phyloP scores from a whole-genome alignment of 2,888 invertebrate species.

The Pyralis farinalis region DNA sequence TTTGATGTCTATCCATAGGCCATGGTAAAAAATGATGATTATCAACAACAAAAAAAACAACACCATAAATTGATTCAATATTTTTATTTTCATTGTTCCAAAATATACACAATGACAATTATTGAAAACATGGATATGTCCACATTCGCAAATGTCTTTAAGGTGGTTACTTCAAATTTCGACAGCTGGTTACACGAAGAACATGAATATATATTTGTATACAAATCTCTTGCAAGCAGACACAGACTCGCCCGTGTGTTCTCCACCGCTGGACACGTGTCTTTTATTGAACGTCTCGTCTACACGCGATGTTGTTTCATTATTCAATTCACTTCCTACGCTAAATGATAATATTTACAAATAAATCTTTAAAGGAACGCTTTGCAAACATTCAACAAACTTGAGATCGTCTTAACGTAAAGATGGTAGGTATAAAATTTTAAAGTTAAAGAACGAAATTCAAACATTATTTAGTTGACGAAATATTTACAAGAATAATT shows the following conservation, averaged over 20 bases:
- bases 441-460: conserved; percentile 70
- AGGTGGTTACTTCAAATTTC: conserved; percentile 68
- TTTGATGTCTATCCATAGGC: too few species aligned
- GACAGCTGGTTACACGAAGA: conserved; percentile 75
- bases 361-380: conserved; percentile 81
- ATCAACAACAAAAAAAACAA: conserved; percentile 37
- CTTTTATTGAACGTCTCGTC: conserved; percentile 45
- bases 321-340: conserved; percentile 76
- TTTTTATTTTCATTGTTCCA: conserved; percentile 79
- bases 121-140: conserved; percentile 64
- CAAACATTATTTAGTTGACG: conserved; percentile 58
- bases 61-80: conserved; percentile 62
- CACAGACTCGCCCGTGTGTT: conserved; percentile 35
- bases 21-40: too few species aligned
- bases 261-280: conserved; percentile 35
- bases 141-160: conserved; percentile 71
- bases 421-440: conserved; percentile 78
- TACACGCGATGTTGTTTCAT: conserved; percentile 63
- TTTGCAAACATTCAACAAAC: conserved; percentile 81
- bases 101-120: conserved; percentile 79
- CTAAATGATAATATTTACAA: conserved; percentile 76
- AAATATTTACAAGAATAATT: conserved; percentile 66
- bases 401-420: conserved; percentile 80
- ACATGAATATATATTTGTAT: conserved; percentile 68
- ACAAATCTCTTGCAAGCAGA: conserved; percentile 53